Evolutionary conservation across 30 jellyfish, hydroid and myxozoan genomes (phyloP).

Genomic region (Cassiopea andromeda): DNA sequence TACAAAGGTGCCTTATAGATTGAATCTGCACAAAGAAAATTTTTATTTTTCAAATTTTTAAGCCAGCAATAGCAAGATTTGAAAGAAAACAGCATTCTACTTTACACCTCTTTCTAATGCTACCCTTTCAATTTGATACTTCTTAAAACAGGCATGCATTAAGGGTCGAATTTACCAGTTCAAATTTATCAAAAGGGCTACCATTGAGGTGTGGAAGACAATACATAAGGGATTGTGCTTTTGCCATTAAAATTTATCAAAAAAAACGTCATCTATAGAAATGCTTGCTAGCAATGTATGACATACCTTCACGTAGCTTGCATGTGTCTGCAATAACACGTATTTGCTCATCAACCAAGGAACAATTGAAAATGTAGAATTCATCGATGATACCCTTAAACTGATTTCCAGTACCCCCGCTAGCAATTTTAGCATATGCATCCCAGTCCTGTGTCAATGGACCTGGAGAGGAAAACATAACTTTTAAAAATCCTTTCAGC

Average conservation of each 20-base stretch:
- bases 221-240: no score
- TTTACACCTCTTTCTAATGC: no score
- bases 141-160: neutral
- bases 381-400: conserved; percentile 88
- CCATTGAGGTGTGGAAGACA: no score
- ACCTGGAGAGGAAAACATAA: conserved; percentile 41
- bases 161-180: neutral
- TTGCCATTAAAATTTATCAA: no score
- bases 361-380: conserved; percentile 89
- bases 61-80: no score
- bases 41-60: no score
- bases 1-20: no score
- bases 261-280: no score
- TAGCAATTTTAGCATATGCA: conserved; percentile 76
- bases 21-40: no score
- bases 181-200: no score
- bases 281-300: neutral
- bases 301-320: conserved; percentile 80
- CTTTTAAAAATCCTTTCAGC: no score
- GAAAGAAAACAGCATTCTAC: no score
- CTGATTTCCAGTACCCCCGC: conserved; percentile 68
- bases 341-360: conserved; percentile 75
- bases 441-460: conserved; percentile 77
- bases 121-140: neutral
- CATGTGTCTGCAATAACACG: conserved; percentile 90